These are phyloP conservation scores for Ambastaia sidthimunki DNA, from an alignment of 2,797 vertebrate species.

Conservation along the genomic window DNA sequence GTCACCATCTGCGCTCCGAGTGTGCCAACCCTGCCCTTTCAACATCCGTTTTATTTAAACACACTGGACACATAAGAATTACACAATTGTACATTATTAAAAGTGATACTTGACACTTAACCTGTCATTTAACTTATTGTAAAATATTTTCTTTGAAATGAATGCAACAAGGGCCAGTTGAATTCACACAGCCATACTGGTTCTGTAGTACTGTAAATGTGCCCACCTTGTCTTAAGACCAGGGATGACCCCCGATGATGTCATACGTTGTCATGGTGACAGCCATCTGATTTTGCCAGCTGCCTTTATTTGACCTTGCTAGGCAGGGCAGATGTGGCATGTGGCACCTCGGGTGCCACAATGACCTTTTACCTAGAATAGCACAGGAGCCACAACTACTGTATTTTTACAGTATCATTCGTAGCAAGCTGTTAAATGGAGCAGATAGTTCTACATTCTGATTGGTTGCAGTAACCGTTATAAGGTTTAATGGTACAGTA, in stretches of 20 bases:
- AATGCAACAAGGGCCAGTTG: no score
- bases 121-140: no score
- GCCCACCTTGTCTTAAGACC: no score
- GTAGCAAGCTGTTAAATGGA: no score
- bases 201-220: no score
- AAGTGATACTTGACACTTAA: no score
- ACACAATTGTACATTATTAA: neutral
- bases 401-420: constrained; percentile 24
- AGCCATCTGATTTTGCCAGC: neutral
- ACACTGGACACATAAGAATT: neutral
- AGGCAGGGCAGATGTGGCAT: neutral
- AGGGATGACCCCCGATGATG: neutral
- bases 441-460: no score
- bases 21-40: constrained; percentile 52
- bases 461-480: no score
- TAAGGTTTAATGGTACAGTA: no score
- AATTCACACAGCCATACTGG: no score
- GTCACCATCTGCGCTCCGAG: constrained; percentile 71
- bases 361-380: constrained; percentile 21
- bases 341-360: constrained; percentile 22
- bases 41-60: constrained; percentile 13
- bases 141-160: no score
- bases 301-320: neutral
- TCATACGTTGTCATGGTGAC: neutral
- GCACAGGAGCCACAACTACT: constrained; percentile 1